Percentiles rank a stretch among this genome's conserved stretches.
Evolutionary conservation across 2,797 vertebrate genomes (phyloP).

Genomic region (Tadarida brasiliensis): DNA sequence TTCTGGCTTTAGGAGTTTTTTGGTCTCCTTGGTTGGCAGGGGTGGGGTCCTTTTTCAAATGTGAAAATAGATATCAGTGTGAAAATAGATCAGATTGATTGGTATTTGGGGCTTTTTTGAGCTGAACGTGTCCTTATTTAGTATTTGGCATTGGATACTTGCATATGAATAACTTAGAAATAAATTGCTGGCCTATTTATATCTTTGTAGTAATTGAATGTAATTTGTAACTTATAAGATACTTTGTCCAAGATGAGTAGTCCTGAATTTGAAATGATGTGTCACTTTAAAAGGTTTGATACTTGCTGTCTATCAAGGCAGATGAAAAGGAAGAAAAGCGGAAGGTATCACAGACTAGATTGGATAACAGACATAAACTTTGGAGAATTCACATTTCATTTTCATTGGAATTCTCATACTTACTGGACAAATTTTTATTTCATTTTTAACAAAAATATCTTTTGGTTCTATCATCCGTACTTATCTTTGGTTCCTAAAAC

Average conservation of each 20-base stretch:
- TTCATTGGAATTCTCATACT: conserved; percentile 12
- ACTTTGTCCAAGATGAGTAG: background rate
- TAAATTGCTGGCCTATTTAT: background rate
- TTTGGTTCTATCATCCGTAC: conserved; percentile 10
- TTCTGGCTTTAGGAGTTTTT: background rate
- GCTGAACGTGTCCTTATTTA: background rate
- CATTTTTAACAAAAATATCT: conserved; percentile 15
- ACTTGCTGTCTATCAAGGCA: background rate
- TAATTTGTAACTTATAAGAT: background rate
- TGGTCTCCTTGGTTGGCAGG: background rate
- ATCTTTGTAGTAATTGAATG: background rate
- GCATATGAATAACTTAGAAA: background rate
- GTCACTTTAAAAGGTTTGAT: background rate
- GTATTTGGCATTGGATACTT: background rate
- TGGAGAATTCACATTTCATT: conserved; percentile 28
- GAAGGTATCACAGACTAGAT: background rate
- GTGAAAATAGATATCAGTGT: background rate
- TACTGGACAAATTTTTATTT: background rate
- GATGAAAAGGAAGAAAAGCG: conserved; percentile 35
- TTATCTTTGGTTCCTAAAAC: conserved; percentile 50
- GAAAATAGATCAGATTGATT: background rate
- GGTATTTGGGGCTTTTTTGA: background rate
- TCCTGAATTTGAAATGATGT: conserved; percentile 39
- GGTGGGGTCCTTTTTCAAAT: background rate
- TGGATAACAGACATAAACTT: background rate